Conservation (phyloP, 2,888 invertebrate species). For the Papilio gigon region DNA sequence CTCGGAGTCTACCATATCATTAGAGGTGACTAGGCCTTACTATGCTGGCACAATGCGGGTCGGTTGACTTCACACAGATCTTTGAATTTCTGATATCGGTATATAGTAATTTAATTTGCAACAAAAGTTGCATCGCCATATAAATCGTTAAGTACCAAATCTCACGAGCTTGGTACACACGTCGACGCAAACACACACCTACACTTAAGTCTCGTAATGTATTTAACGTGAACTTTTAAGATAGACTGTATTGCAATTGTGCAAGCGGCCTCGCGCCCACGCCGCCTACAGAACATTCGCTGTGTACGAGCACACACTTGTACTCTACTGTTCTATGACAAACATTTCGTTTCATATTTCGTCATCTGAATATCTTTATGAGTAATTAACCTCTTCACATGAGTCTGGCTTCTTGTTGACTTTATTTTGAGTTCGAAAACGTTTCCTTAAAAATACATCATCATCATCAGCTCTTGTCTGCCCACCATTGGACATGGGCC, state of each 20-base stretch:
- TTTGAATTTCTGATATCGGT: no score
- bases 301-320: constrained; percentile 42
- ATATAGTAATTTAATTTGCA: background rate
- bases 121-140: constrained; percentile 29
- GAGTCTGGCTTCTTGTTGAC: no score
- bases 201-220: background rate
- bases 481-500: no score
- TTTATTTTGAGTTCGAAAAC: no score
- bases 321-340: constrained; percentile 40
- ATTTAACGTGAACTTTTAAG: constrained; percentile 26
- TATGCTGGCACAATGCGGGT: no score
- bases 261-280: constrained; percentile 72
- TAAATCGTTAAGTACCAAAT: constrained; percentile 11
- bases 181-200: constrained; percentile 12
- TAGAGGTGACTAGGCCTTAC: no score
- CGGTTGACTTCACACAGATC: no score
- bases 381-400: no score
- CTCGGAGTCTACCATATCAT: no score
- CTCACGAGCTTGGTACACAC: constrained; percentile 6
- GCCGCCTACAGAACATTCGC: constrained; percentile 55
- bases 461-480: no score
- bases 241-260: constrained; percentile 54
- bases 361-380: background rate
- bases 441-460: no score
- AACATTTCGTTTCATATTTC: background rate